Conservation (phyloP, 2,888 invertebrate genomes). For the Chouioia cunea region DNA sequence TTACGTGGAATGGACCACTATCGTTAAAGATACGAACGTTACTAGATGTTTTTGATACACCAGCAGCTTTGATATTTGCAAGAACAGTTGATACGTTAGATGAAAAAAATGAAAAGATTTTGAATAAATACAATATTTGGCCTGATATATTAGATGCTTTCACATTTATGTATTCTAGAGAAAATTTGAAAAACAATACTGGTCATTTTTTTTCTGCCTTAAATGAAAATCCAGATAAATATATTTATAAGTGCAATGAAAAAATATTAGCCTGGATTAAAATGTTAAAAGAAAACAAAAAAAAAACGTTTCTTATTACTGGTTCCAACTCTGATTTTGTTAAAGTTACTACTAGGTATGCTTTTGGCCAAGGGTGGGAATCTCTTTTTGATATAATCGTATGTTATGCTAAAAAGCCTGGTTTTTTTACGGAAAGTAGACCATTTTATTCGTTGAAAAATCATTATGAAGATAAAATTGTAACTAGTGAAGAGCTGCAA, state of each 20-base stretch:
- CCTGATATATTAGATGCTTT: constrained; percentile 76
- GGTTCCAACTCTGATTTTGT: constrained; percentile 82
- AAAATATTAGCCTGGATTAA: constrained; percentile 73
- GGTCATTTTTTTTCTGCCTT: constrained; percentile 76
- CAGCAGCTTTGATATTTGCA: constrained; percentile 76
- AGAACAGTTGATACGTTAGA: constrained; percentile 77
- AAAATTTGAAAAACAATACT: constrained; percentile 71
- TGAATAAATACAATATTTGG: constrained; percentile 73
- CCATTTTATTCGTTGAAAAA: constrained; percentile 72
- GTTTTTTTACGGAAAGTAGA: constrained; percentile 75
- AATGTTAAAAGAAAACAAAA: constrained; percentile 69
- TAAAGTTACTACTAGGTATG: constrained; percentile 73
- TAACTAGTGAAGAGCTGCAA: constrained; percentile 66
- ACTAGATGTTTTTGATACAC: constrained; percentile 82
- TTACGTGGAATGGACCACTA: constrained; percentile 75
- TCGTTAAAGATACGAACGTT: constrained; percentile 74
- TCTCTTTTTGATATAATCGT: constrained; percentile 76
- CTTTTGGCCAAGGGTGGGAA: constrained; percentile 77
- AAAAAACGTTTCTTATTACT: constrained; percentile 77
- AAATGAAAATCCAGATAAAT: constrained; percentile 70
- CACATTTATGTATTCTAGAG: constrained; percentile 73
- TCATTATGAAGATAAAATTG: constrained; percentile 64
- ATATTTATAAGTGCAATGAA: constrained; percentile 72
- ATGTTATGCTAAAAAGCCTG: constrained; percentile 80
- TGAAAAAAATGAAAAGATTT: constrained; percentile 60